A percentile compares a stretch with the other conserved stretches of the same genome.
phyloP scores from a whole-genome alignment of 35 echinoderm and acorn worm genomes.

The Heliocidaris erythrogramma region DNA sequence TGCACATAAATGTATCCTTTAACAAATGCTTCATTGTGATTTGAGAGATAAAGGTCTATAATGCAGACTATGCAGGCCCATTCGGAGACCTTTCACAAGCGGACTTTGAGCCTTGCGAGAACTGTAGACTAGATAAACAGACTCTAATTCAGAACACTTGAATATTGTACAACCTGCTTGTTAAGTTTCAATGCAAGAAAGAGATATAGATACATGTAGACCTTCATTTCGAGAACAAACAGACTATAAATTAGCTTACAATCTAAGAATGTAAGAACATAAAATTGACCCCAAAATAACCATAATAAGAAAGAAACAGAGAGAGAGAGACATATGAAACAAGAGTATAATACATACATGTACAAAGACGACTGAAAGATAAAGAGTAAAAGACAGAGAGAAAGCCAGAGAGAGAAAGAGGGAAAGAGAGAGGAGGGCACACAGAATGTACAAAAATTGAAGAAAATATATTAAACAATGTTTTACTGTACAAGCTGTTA shows the following conservation, averaged over 20 bases:
- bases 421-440: too few relatives aligned
- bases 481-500: too few relatives aligned
- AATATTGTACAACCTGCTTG: not conserved
- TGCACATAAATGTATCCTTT: not conserved
- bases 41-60: not conserved
- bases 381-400: too few relatives aligned
- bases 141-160: not conserved
- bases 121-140: not conserved
- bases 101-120: not conserved
- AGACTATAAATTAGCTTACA: not conserved
- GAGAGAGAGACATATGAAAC: not conserved
- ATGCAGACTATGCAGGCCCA: not conserved
- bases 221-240: not conserved
- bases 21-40: not conserved
- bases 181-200: not conserved
- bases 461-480: too few relatives aligned
- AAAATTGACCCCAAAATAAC: too few relatives aligned
- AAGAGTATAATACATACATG: too few relatives aligned
- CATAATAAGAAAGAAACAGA: too few relatives aligned
- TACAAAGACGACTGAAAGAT: too few relatives aligned
- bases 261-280: too few relatives aligned
- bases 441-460: too few relatives aligned
- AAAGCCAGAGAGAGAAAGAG: too few relatives aligned
- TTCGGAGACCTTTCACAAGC: not conserved
- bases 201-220: too few relatives aligned